Conservation (phyloP, 2,113 vertebrate genomes). For the Siniperca chuatsi region DNA sequence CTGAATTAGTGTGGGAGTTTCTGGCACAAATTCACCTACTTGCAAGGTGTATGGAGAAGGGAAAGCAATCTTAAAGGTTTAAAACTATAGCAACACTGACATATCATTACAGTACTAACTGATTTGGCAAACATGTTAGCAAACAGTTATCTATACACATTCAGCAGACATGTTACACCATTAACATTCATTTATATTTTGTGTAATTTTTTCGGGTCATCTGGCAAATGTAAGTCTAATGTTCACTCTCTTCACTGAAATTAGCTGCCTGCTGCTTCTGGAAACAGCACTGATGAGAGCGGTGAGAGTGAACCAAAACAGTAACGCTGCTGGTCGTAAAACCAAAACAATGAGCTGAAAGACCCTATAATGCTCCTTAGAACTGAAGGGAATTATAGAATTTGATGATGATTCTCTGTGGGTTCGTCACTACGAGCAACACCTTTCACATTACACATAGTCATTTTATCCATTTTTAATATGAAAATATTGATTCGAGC, state of each 20-base stretch:
- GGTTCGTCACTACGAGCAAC: not conserved
- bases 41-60: not conserved
- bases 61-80: not conserved
- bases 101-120: not conserved
- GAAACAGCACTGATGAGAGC: not conserved
- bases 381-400: not conserved
- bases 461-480: not conserved
- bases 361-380: not conserved
- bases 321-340: not conserved
- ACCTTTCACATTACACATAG: not conserved
- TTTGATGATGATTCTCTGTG: not conserved
- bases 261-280: not conserved
- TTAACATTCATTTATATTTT: not conserved
- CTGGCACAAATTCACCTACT: conserved; percentile 1
- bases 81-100: conserved; percentile 6
- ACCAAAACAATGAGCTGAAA: not conserved
- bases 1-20: not conserved
- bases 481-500: not conserved
- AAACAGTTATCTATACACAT: not conserved
- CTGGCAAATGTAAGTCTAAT: not conserved
- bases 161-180: not conserved
- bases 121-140: not conserved
- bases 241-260: not conserved
- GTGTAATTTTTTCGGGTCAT: not conserved
- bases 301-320: not conserved